Percentiles rank a stretch among this genome's conserved stretches.
phyloP scores from a whole-genome alignment of 2,888 invertebrate genomes.

The Habrosyne pyritoides region DNA sequence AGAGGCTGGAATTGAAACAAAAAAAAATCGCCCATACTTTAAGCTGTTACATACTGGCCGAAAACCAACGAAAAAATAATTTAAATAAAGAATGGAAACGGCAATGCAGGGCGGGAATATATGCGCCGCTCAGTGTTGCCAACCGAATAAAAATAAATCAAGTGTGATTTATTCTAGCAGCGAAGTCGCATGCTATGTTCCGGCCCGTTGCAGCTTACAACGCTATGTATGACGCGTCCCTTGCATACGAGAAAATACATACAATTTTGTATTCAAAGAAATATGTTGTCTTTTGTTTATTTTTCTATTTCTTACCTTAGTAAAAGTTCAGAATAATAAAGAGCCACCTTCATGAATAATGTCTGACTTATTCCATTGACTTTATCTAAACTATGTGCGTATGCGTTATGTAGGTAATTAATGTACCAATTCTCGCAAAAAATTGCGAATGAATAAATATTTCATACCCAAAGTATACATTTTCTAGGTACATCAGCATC shows the following conservation, averaged over 20 bases:
- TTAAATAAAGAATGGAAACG: conserved; percentile 62
- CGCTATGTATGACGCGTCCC: conserved; percentile 47
- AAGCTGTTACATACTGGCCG: conserved; percentile 22
- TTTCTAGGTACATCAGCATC: neutral
- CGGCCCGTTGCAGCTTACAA: conserved; percentile 48
- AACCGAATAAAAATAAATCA: conserved; percentile 82
- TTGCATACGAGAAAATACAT: conserved; percentile 38
- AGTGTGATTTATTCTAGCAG: conserved; percentile 73
- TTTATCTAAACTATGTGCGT: too few relatives aligned
- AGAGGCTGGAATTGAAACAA: neutral
- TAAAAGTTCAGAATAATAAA: neutral
- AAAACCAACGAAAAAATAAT: conserved; percentile 54
- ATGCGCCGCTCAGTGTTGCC: conserved; percentile 62
- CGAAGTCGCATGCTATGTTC: conserved; percentile 57
- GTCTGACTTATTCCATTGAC: neutral
- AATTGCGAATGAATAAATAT: too few relatives aligned
- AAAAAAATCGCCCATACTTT: neutral
- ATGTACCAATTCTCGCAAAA: too few relatives aligned
- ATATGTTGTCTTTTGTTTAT: conserved; percentile 17
- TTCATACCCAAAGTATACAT: too few relatives aligned
- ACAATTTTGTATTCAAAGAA: conserved; percentile 44
- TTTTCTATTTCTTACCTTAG: neutral
- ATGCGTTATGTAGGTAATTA: neutral
- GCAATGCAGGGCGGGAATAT: conserved; percentile 51
- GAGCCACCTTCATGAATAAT: neutral